A percentile compares a stretch with the other conserved stretches of the same genome.
phyloP scores from a whole-genome alignment of 2,797 vertebrate genomes.

The Carapus acus region DNA sequence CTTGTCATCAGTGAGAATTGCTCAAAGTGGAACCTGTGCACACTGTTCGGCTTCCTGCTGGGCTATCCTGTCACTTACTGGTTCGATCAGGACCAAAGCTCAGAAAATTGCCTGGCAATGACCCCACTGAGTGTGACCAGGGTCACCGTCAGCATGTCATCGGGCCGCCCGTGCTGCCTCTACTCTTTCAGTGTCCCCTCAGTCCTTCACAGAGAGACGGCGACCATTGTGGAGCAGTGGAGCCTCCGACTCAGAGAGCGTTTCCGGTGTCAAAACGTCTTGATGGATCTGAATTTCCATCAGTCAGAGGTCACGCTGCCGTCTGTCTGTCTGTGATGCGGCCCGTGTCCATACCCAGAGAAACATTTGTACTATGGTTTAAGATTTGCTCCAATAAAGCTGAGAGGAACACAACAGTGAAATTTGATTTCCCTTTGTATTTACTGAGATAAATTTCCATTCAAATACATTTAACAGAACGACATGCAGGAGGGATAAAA shows the following conservation, averaged over 20 bases:
- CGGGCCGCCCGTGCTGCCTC: slow-evolving; percentile 63
- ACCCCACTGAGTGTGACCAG: slow-evolving; percentile 78
- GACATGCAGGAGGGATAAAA: too few species aligned
- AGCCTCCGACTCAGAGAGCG: slow-evolving; percentile 60
- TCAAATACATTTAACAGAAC: too few species aligned
- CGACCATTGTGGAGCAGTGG: slow-evolving; percentile 71
- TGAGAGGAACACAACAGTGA: neutral
- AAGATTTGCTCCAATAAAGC: slow-evolving; percentile 25
- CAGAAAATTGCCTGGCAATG: slow-evolving; percentile 83
- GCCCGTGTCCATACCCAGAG: slow-evolving; percentile 20
- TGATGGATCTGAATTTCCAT: slow-evolving; percentile 74
- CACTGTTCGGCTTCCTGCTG: slow-evolving; percentile 82
- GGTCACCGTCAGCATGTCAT: too few species aligned
- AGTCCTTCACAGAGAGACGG: slow-evolving; percentile 62
- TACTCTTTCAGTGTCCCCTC: slow-evolving; percentile 90
- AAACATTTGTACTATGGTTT: slow-evolving; percentile 5
- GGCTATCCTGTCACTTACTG: slow-evolving; percentile 85
- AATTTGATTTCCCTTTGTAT: neutral
- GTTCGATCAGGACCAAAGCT: slow-evolving; percentile 68
- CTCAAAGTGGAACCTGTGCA: slow-evolving; percentile 82
- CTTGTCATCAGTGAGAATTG: slow-evolving; percentile 52
- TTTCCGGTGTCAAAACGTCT: slow-evolving; percentile 74
- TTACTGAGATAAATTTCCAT: neutral
- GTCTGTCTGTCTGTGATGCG: slow-evolving; percentile 71
- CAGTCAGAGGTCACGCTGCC: slow-evolving; percentile 75